A percentile compares a stretch with the other conserved stretches of the same genome.
These are phyloP conservation scores for Lophotriccus pileatus DNA, from an alignment of 2,797 vertebrate species.

Conservation along the genomic window DNA sequence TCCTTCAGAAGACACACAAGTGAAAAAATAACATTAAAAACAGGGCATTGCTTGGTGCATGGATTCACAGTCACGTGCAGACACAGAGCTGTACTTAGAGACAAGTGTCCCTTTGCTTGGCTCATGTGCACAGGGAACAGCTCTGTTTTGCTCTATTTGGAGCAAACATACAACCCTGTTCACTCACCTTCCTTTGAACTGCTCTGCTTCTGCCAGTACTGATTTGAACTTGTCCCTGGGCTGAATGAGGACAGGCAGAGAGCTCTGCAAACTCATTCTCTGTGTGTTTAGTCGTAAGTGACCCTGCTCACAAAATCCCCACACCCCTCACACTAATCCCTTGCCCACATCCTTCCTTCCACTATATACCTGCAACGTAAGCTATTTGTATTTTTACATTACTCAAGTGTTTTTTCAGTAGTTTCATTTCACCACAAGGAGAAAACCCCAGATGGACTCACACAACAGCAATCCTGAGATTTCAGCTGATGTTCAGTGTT, in stretches of 20 bases:
- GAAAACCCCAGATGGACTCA: neutral
- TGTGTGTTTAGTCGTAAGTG: rapidly evolving
- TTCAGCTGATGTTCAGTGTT: neutral
- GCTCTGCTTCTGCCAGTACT: neutral
- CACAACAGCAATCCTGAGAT: neutral
- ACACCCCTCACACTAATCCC: neutral
- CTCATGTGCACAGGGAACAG: neutral
- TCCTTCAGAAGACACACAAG: neutral
- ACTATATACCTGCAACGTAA: neutral
- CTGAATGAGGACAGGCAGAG: neutral
- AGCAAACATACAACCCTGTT: neutral
- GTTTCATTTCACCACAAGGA: neutral
- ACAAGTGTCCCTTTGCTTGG: neutral
- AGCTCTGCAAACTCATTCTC: neutral
- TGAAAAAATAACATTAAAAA: neutral
- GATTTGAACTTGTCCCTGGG: neutral
- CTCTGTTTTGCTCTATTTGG: neutral
- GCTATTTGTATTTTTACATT: neutral
- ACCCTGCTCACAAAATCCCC: neutral
- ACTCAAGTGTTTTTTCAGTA: neutral
- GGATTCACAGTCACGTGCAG: rapidly evolving
- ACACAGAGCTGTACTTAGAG: neutral
- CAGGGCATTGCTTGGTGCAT: neutral
- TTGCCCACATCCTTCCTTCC: neutral
- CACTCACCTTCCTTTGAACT: neutral